A percentile compares a stretch with the other conserved stretches of the same genome.
Conservation (phyloP, 2,888 invertebrate genomes). For the Polyommatus iphigenia region DNA sequence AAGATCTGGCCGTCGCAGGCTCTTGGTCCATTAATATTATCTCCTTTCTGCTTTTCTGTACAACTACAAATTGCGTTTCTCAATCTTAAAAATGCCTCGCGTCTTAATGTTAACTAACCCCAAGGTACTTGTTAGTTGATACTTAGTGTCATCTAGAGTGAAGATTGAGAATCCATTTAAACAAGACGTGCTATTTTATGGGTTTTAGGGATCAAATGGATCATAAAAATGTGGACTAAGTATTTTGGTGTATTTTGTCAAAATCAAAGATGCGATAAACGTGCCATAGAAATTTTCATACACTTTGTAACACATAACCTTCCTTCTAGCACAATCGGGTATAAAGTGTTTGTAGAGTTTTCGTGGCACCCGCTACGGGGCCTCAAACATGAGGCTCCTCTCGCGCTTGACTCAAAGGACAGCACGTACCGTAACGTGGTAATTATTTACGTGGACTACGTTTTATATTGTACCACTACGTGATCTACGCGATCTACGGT, state of each 20-base stretch:
- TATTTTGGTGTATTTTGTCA: too few relatives aligned
- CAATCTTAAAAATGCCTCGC: too few relatives aligned
- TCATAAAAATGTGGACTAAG: too few relatives aligned
- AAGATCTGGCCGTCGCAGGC: too few relatives aligned
- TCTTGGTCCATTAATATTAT: too few relatives aligned
- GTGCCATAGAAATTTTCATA: neutral
- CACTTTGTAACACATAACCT: too few relatives aligned
- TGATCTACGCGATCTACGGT: neutral
- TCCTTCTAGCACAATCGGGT: neutral
- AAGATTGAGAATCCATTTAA: constrained; percentile 1
- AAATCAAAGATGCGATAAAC: neutral
- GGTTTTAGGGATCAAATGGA: neutral
- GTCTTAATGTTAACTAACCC: too few relatives aligned
- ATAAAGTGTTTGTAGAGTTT: neutral
- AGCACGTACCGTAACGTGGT: neutral
- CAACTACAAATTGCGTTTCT: too few relatives aligned
- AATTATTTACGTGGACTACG: constrained; percentile 16
- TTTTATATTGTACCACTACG: constrained; percentile 20
- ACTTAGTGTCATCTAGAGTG: neutral
- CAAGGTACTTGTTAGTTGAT: neutral
- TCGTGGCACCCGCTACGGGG: neutral
- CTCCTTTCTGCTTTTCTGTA: too few relatives aligned
- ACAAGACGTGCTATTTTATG: neutral
- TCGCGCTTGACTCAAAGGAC: neutral
- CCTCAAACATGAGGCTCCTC: neutral